Evolutionary conservation across 1,140 invertebrate genomes (phyloP), one percentile per base, ranked within the genome.

Genomic region (Venustaconcha ellipsiformis): DNA sequence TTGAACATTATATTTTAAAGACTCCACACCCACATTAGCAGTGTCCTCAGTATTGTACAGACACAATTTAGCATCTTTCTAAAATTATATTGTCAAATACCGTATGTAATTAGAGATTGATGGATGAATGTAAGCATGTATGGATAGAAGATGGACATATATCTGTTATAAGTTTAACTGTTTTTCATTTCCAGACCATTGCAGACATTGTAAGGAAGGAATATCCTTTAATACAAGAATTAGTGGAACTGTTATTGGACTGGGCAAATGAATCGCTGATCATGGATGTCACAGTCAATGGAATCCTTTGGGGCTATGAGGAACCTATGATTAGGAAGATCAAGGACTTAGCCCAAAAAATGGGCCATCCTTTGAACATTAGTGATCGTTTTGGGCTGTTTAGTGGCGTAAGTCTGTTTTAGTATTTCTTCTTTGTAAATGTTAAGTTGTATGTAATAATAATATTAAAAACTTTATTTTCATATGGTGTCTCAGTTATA

Each of bases 301-400:
- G 80, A 26, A 17, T 80, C 6, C 11, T 82, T 30, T 82, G 81
- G 81, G 81, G 81, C 5, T 82, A 80, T 66, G 57, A 78, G 14
- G 81, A 82, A 17, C 66, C 69, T 20, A 23, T 80, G 15, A 60
- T 82, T 20, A 74, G 71, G n/a, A 70, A 75, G 26, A 67, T 70
- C 4, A 58, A 67, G 13, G 14, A 48, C 14, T 14, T 75, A 2
- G 26, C 76, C 13, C 63, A 75, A 17, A n/a, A 63, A 1, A 20
- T 70, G 18, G 67, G 70, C 37, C 30, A 79, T 13, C 67, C 67
- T n/a, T 23, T 72, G n/a, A 59, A 70, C 15, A 66, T 80, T 56
- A 56, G 55, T 69, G 74, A 80, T 66, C 23, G 60, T 4, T 76
- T 80, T 80, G 78, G 78, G 4, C 58, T 80, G 4, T 80, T 80